Base-by-base conservation (phyloP, 2,888 invertebrate genomes). In the Agrochola lota region DNA sequence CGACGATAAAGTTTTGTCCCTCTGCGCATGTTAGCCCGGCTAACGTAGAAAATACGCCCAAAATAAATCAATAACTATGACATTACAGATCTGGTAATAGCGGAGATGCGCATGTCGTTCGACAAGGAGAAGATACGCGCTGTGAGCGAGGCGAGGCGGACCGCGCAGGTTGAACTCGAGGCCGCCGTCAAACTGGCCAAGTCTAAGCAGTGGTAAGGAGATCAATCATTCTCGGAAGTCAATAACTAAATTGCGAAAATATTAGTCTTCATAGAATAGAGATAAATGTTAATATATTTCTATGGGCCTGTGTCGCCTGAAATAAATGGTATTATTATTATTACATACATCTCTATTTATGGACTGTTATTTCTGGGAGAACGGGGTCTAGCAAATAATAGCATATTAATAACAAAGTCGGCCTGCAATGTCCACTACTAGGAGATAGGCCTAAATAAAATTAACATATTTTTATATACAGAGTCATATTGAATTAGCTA, bases 191-290 rank as follows among this genome's bases (percentile, higher is more conserved):
- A 98, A 77, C 98, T 98, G 73, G 97, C 98, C 15, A 99, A 99
- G 95, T 97, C 97, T 63, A 99, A 98, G 91, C 99, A 99, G 92
- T 99, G 99, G 99, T 97, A 84, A 91, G 91, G 57, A n/a, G 2
- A 55, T 55, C 2, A 69, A 15, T 68, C 6, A 6, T 23, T 17
- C 23, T 68, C 23, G 1, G 5, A 30, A 49, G 30, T 68, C 0
- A 23, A 49, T 49, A 8, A 49, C 67, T 1, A 23, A 15, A 67
- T 67, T 30, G 49, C 26, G 49, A 23, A 12, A 30, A 67, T 23
- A 26, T 20, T 46, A 15, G 30, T 12, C 12, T 49, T 49, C 12
- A 8, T 49, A 67, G 4, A 67, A 20, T 20, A 20, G 12, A 49
- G 20, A 5, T 35, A 40, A 7, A 40, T 40, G 40, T 40, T 30